Evolutionary conservation across 2,797 vertebrate species (phyloP).

Genomic region (Dromococcyx pavoninus): DNA sequence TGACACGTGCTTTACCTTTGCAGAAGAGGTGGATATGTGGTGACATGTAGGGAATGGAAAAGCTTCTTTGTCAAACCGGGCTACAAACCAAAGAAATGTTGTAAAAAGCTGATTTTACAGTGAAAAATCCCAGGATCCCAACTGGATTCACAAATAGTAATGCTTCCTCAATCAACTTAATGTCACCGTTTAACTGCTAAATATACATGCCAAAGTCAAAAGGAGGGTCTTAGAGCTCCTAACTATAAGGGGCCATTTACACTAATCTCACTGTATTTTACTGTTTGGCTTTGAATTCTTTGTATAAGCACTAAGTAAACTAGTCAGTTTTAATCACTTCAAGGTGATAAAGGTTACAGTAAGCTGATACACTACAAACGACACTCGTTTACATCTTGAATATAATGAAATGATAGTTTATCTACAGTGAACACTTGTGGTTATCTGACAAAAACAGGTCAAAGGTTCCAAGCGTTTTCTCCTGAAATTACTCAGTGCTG

Average conservation of each 20-base stretch:
- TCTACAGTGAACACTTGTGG: conserved; percentile 81
- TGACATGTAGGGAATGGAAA: neutral
- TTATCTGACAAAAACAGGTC: conserved; percentile 90
- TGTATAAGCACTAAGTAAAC: conserved; percentile 65
- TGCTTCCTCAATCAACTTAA: neutral
- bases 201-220: conserved; percentile 36
- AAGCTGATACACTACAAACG: conserved; percentile 67
- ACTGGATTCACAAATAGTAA: neutral
- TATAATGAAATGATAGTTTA: conserved; percentile 84
- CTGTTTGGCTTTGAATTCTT: conserved; percentile 70
- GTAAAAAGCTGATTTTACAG: neutral
- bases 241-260: conserved; percentile 20
- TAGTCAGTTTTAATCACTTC: conserved; percentile 67
- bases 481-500: conserved; percentile 81
- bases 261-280: conserved; percentile 70
- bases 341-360: conserved; percentile 73
- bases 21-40: neutral
- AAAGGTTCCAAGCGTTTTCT: conserved; percentile 85
- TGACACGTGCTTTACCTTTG: neutral
- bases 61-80: neutral
- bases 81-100: neutral
- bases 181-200: conserved; percentile 48
- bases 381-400: conserved; percentile 70
- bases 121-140: neutral
- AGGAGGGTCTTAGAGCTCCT: neutral